Base-by-base conservation (phyloP, 1,140 invertebrate species). In the Papilio xuthus region DNA sequence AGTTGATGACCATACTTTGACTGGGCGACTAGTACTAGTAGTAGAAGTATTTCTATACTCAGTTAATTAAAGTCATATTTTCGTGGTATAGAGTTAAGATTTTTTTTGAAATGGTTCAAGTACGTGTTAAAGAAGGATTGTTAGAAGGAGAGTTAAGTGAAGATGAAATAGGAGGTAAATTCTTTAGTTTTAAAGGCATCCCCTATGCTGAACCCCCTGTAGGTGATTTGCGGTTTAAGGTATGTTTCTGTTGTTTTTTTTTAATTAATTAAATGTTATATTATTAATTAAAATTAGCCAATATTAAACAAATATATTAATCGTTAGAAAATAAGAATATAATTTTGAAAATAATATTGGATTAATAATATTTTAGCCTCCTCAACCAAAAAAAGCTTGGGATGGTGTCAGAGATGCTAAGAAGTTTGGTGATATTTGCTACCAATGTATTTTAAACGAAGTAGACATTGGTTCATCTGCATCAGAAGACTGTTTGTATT, bases 181-280 rank as follows among this genome's bases (percentile, higher is more conserved):
- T 96, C 82, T 96, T 94, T 83, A 94, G 96, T 20, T 97, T 96
- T 79, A 95, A 95, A 12, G 96, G 96, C 1, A 94, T 97, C 1
- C 95, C 95, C 50, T 97, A 96, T 82, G 96, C 95, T 0, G 94
- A 96, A 85, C 90, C 96, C 6, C 96, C 96, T 0, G 28, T 96
- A 2, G 95, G 94, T 8, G 86, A 94, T 15, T 87, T 96, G 0
- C 89, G 96, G 70, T 96, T 90, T 71, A 88, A 90, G 89, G 91
- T 92, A 87, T 79, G 56, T 1, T 60, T 26, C n/a, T 50, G 15
- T 50, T 50, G 18, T 50, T 63, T 26, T 9, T 28, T 26, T 13
- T 44, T 13, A 44, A 44, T 44, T 44, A 44, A 13, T 44, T 44
- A 44, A n/a, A n/a, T n/a, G n/a, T n/a, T n/a, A n/a, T n/a, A n/a